Percentiles rank a stretch among this genome's conserved stretches.
Evolutionary conservation across 2,113 vertebrate species (phyloP).

Genomic region (Gracilinanus agilis): DNA sequence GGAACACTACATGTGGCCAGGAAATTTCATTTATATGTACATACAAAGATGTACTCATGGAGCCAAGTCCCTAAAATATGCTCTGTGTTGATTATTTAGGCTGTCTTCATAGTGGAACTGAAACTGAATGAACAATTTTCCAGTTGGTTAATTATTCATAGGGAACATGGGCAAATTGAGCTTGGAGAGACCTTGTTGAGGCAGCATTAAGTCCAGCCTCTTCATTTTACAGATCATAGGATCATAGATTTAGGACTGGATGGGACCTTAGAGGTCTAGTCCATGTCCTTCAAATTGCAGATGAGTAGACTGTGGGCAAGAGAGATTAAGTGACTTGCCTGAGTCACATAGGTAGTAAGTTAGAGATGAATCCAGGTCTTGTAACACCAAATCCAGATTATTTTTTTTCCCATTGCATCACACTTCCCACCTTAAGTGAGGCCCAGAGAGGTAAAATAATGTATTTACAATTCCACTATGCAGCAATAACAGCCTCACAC

Average conservation of each 20-base stretch:
- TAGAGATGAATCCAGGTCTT: not conserved
- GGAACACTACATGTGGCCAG: not conserved
- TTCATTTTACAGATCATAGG: not conserved
- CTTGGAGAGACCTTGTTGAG: not conserved
- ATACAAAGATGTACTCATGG: not conserved
- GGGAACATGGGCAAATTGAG: not conserved
- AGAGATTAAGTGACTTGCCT: not conserved
- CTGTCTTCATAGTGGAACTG: not conserved
- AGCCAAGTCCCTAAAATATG: not conserved
- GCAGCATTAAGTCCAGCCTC: not conserved
- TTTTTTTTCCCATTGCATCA: not conserved
- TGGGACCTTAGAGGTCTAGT: not conserved
- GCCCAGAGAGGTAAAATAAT: not conserved
- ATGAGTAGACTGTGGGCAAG: not conserved
- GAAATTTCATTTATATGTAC: not conserved
- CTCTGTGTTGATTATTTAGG: not conserved
- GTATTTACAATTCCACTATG: not conserved
- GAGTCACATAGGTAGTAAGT: not conserved
- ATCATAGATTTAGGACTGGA: not conserved
- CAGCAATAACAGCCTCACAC: not conserved
- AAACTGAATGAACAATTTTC: not conserved
- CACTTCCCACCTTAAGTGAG: not conserved
- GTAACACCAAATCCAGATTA: not conserved
- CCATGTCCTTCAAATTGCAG: not conserved
- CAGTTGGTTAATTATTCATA: not conserved